A percentile compares a stretch with the other conserved stretches of the same genome.
Evolutionary conservation across 2,113 vertebrate genomes (phyloP).

Genomic region (Plectropomus leopardus): DNA sequence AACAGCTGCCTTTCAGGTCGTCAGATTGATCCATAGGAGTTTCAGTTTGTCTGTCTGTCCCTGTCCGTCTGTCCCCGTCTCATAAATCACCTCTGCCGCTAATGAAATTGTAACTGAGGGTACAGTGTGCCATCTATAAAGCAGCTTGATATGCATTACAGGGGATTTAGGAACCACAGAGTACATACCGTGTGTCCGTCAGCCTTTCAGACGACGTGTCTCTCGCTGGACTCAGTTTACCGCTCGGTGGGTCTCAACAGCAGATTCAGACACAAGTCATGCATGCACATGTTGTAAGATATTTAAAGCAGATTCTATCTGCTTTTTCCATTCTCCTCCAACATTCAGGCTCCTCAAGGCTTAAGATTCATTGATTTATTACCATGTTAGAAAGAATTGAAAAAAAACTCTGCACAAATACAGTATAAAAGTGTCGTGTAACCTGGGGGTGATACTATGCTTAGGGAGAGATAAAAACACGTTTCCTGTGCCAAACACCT

Average conservation of each 20-base stretch:
- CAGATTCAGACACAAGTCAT: constrained; percentile 2
- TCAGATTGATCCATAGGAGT: constrained; percentile 13
- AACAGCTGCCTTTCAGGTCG: constrained; percentile 28
- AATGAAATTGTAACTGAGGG: constrained; percentile 2
- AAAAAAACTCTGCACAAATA: background rate
- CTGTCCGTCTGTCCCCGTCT: constrained; percentile 2
- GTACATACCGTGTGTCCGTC: constrained; percentile 9
- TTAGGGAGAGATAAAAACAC: background rate
- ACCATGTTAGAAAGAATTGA: constrained; percentile 2
- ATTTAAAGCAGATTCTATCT: constrained; percentile 16
- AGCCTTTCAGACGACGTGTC: background rate
- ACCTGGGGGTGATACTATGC: background rate
- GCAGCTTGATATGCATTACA: constrained; percentile 11
- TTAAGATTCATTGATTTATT: constrained; percentile 8
- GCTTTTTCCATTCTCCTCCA: background rate
- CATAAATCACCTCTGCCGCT: constrained; percentile 10
- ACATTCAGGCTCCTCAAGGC: background rate
- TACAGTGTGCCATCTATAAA: background rate
- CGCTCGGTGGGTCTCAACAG: background rate
- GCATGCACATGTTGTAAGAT: constrained; percentile 5
- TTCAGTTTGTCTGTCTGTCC: constrained; percentile 2
- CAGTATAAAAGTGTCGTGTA: background rate
- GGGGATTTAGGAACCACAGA: constrained; percentile 16
- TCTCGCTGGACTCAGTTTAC: background rate
- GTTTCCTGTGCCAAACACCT: too few species aligned